Evolutionary conservation across 1,140 invertebrate species (phyloP).

Genomic region (Conus ventricosus): DNA sequence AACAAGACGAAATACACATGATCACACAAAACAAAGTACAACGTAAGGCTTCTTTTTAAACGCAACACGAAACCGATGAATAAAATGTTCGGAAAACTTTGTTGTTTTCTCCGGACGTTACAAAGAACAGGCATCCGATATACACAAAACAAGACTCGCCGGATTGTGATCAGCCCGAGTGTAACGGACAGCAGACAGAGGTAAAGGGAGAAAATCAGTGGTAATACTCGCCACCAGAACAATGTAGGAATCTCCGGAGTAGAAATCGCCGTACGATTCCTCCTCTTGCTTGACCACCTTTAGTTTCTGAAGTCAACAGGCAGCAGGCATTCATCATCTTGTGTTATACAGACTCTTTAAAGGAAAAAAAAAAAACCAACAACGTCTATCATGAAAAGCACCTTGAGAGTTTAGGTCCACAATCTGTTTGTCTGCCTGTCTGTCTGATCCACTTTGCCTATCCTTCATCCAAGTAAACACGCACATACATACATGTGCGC

Average conservation of each 20-base stretch:
- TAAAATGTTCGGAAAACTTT: no score
- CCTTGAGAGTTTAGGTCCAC: background rate
- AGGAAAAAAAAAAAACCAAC: background rate
- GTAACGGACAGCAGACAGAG: no score
- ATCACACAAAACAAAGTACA: no score
- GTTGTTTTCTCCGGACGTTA: no score
- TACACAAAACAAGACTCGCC: no score
- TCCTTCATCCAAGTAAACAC: background rate
- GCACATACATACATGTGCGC: no score
- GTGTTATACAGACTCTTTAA: background rate
- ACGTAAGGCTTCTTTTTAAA: no score
- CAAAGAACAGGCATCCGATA: no score
- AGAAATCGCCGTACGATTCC: constrained; percentile 82
- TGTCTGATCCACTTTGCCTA: background rate
- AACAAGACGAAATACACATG: no score
- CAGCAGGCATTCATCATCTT: background rate
- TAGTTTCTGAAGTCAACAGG: constrained; percentile 80
- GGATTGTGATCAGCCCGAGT: no score
- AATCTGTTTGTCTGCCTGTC: background rate
- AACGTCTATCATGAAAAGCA: background rate
- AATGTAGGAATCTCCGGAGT: constrained; percentile 89
- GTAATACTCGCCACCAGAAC: constrained; percentile 82
- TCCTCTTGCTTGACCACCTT: constrained; percentile 80
- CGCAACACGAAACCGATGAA: no score
- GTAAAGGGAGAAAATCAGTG: no score